Conservation (phyloP, 2,113 vertebrate species). For the Eonycteris spelaea region DNA sequence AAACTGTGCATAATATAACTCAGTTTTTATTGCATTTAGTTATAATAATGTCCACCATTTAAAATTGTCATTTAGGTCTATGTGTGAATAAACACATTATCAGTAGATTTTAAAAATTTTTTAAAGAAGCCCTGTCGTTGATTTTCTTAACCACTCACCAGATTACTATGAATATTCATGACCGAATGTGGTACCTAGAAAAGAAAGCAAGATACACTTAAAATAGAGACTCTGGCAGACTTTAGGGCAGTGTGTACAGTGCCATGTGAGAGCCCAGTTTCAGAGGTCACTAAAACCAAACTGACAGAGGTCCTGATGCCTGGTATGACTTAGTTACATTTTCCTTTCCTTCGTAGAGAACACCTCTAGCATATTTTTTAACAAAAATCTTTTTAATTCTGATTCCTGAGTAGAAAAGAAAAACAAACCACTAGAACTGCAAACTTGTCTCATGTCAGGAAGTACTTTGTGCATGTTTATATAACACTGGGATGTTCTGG, state of each 20-base stretch:
- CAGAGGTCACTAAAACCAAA: neutral
- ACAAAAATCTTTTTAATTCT: neutral
- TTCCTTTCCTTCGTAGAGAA: neutral
- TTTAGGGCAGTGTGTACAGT: neutral
- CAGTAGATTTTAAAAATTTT: neutral
- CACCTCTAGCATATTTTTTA: neutral
- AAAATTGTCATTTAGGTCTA: too few species aligned
- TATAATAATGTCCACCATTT: neutral
- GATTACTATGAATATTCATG: neutral
- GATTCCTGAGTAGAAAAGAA: neutral
- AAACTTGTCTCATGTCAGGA: neutral
- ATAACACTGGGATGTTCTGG: neutral
- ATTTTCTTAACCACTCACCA: neutral
- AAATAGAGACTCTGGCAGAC: slow-evolving; percentile 12
- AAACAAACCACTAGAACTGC: neutral
- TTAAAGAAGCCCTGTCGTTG: neutral
- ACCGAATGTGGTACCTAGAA: neutral
- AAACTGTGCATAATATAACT: neutral
- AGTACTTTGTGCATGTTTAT: accelerated
- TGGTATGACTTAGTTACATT: neutral
- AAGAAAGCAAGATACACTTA: neutral
- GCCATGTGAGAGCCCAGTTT: neutral
- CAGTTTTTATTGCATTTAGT: neutral
- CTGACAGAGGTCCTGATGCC: accelerated
- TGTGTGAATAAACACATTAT: neutral